These are phyloP conservation scores for Antechinus flavipes DNA, from an alignment of 2,113 vertebrate species.

Conservation along the genomic window DNA sequence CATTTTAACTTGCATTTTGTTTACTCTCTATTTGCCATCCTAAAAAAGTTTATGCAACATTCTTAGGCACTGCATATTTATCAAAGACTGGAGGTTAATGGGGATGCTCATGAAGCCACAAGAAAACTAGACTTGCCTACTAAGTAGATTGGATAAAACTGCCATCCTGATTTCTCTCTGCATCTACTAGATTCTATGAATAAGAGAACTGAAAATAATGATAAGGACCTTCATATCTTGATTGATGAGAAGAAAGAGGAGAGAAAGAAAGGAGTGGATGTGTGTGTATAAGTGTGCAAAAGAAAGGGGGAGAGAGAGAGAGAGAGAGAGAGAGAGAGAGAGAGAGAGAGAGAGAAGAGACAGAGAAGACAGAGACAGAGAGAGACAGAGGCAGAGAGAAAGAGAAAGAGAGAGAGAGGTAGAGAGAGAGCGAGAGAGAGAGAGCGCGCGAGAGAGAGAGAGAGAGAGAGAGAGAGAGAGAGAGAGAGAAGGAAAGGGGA, in stretches of 20 bases:
- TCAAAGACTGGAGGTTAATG: constrained; percentile 76
- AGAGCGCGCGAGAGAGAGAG: background rate
- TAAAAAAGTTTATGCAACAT: constrained; percentile 78
- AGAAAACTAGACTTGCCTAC: constrained; percentile 68
- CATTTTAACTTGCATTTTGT: constrained; percentile 66
- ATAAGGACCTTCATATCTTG: background rate
- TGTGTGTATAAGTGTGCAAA: too few species aligned
- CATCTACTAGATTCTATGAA: background rate
- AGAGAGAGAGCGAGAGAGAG: too few species aligned
- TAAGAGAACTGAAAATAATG: background rate
- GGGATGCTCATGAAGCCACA: constrained; percentile 66
- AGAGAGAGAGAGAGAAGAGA: background rate
- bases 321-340: too few species aligned
- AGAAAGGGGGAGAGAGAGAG: background rate
- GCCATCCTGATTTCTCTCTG: background rate
- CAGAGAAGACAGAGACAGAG: background rate
- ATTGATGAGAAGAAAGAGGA: background rate
- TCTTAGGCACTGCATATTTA: constrained; percentile 66
- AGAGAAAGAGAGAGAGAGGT: background rate
- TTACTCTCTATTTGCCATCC: constrained; percentile 74
- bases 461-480: background rate
- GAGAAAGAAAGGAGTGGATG: background rate
- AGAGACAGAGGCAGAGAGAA: background rate
- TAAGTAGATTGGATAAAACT: constrained; percentile 68
- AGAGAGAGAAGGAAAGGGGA: too few species aligned